Conservation (phyloP, 2,888 invertebrate species). For the Ophion costatus region DNA sequence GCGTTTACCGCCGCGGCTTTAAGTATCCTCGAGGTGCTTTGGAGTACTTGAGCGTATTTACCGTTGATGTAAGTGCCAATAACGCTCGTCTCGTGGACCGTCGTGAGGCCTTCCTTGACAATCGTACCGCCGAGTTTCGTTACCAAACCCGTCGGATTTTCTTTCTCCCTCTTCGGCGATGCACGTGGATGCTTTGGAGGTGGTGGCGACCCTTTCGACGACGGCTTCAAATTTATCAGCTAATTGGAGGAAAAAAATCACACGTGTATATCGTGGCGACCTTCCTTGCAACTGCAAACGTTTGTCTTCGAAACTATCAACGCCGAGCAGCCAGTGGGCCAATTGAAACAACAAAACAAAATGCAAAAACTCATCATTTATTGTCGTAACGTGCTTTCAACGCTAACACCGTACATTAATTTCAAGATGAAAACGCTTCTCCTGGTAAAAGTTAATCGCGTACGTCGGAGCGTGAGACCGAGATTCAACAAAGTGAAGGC, state of each 20-base stretch:
- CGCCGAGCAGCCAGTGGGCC: not conserved
- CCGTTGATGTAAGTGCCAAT: conserved; percentile 94
- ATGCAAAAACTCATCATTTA: not conserved
- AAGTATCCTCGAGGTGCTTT: conserved; percentile 90
- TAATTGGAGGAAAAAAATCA: conserved; percentile 64
- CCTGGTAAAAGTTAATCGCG: conserved; percentile 50
- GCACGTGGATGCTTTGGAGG: conserved; percentile 83
- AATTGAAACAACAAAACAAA: too few relatives aligned
- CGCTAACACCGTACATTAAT: not conserved
- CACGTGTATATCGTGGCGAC: not conserved
- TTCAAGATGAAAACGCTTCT: conserved; percentile 38
- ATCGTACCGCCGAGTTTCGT: conserved; percentile 93
- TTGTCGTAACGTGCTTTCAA: not conserved
- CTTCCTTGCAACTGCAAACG: not conserved
- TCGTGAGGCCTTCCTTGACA: conserved; percentile 92
- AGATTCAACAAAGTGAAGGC: conserved; percentile 60
- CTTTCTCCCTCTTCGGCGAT: conserved; percentile 85
- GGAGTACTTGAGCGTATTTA: conserved; percentile 94
- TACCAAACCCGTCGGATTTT: conserved; percentile 91
- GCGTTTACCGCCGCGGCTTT: conserved; percentile 62
- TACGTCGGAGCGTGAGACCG: conserved; percentile 54
- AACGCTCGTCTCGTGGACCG: conserved; percentile 95
- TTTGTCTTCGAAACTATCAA: not conserved
- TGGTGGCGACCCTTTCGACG: conserved; percentile 84
- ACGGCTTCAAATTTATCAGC: conserved; percentile 90